These are phyloP conservation scores for Bhutanitis thaidina DNA, from an alignment of 2,888 invertebrate genomes.

Conservation along the genomic window DNA sequence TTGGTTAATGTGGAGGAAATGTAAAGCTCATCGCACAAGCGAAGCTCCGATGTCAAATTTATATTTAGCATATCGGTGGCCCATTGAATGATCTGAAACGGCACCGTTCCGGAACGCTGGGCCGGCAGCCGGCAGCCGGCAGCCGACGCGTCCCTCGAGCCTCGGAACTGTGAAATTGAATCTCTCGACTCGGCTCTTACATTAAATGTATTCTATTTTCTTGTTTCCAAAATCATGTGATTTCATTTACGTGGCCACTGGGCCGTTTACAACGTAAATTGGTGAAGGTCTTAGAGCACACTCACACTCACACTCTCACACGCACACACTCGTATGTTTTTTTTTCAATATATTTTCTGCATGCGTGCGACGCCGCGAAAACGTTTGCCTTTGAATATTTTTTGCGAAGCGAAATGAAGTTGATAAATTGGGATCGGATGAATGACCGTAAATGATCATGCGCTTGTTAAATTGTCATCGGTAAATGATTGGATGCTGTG, in stretches of 20 bases:
- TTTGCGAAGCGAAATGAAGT: neutral
- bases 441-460: no score
- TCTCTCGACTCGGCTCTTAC: constrained; percentile 18
- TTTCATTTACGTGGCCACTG: constrained; percentile 12
- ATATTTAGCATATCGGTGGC: constrained; percentile 4
- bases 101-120: constrained; percentile 1
- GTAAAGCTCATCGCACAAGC: neutral
- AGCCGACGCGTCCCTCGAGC: constrained; percentile 1
- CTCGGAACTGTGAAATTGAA: constrained; percentile 22
- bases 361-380: neutral
- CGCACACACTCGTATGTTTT: neutral
- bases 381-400: constrained; percentile 1
- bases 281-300: constrained; percentile 1
- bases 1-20: no score
- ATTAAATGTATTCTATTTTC: constrained; percentile 27
- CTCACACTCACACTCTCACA: neutral
- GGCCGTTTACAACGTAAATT: constrained; percentile 15
- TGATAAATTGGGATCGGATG: neutral
- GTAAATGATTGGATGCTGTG: neutral
- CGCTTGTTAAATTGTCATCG: neutral
- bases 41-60: neutral
- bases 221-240: constrained; percentile 24
- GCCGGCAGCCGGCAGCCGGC: neutral
- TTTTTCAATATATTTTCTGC: neutral
- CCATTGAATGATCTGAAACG: neutral